phyloP scores from a whole-genome alignment of 2,113 vertebrate species.

The Calidris pygmaea region DNA sequence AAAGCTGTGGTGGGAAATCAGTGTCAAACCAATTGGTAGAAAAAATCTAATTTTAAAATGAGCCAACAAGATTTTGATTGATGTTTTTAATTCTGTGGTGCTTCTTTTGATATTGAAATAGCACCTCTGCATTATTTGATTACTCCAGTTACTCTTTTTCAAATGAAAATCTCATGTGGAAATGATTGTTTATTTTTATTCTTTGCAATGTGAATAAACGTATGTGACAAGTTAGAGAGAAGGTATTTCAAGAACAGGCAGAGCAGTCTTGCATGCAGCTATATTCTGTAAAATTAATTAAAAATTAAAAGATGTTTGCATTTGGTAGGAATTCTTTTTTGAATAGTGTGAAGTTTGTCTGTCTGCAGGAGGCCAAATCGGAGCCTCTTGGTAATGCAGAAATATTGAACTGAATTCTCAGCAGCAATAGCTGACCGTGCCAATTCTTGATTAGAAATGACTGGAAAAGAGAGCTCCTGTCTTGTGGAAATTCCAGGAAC shows the following conservation, averaged over 20 bases:
- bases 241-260: background rate
- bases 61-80: background rate
- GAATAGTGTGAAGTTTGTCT: background rate
- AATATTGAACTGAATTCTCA: background rate
- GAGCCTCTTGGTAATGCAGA: background rate
- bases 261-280: background rate
- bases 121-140: background rate
- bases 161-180: background rate
- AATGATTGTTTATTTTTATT: background rate
- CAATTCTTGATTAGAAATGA: background rate
- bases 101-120: background rate
- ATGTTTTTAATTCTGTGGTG: background rate
- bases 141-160: background rate
- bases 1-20: background rate
- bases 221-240: background rate
- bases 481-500: background rate
- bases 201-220: background rate
- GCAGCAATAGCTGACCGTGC: rapidly evolving
- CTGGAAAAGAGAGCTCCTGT: background rate
- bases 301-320: background rate
- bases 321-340: background rate
- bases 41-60: background rate
- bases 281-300: background rate
- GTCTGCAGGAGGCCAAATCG: background rate
- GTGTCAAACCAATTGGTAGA: background rate